Base-by-base conservation (phyloP, 1,140 invertebrate species). In the Belonocnema kinseyi region DNA sequence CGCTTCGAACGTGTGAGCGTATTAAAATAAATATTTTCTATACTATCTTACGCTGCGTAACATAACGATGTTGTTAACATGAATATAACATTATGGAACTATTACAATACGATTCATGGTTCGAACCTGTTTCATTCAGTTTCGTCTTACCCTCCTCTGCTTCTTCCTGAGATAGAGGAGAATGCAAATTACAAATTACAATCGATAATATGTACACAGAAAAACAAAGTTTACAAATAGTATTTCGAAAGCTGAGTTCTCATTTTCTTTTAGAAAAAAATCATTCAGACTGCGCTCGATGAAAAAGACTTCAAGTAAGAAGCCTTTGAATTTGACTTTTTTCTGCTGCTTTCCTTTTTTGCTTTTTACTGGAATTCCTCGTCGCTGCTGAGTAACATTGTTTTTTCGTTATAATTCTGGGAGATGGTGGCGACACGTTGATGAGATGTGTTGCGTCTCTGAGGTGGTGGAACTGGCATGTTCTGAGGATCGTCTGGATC, bases 341-440 rank as follows among this genome's bases (percentile, higher is more conserved):
- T 26, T 66, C 56, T 76, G 61, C 33, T 21, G 61, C 50, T 77
- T 61, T 72, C 54, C 50, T 17, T 75, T 72, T 74, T 5, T 11
- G 74, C 52, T 75, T 26, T 82, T 92, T 93, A 98, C 93, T 97
- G 97, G 92, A 98, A 98, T 92, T 99, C 98, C 91, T 99, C 98
- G 90, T 99, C 98, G 76, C 97, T 98, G 92, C 97, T 98, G 76
- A 99, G 93, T 73, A 99, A 93, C 93, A 98, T 98, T 21, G 97
- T 98, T 92, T 99, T 99, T 92, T 99, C 98, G 91, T 97, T 98
- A 92, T 98, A 98, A 88, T 96, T 96, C 86, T 94, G 94, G 19
- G 94, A 95, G 82, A 96, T 96, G 76, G 96, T 96, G 6, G 95
- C 94, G 40, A 96, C 95, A 26, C 94, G 93, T 84, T 95, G 94